Evolutionary conservation across 1,140 invertebrate genomes (phyloP), one percentile per base, ranked within the genome.

Genomic region (Tenebrio molitor): DNA sequence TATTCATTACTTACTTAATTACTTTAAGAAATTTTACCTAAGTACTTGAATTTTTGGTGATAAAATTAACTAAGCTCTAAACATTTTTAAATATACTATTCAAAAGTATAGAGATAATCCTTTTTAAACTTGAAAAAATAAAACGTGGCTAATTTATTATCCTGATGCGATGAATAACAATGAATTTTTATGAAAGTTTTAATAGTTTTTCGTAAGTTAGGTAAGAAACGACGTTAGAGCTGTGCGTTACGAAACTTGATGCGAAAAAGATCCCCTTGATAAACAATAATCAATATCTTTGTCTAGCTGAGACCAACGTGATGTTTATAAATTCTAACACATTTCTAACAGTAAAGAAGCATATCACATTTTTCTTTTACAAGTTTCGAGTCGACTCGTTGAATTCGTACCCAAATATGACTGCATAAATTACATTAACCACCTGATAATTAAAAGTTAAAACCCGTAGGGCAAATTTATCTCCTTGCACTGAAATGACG

Each of bases 231-330:
- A 14, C 46, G 23, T 23, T 50, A 50, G 23, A 58, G 21, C 23
- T 12, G 50, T 58, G 19, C 23, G 50, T 23, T 58, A 15, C 21
- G 50, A 58, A 17, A 58, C 50, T 23, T 58, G 50, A 10, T 23
- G 21, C 12, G 21, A 23, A 58, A 58, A 58, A 58, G 21, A 58
- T 29, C 50, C 50, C 50, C 29, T 58, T 58, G 29, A 58, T 58
- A 58, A 58, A 29, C 21, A 58, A 58, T 58, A 58, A 58, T 58
- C 50, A 17, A 58, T 58, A 58, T 21, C 21, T 21, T 29, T 58
- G 50, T 58, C 50, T 58, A 58, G 50, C 29, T 58, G 50, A 58
- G 50, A 58, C n/a, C 29, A 58, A 58, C 29, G 25, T 58, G 29
- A 58, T 58, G 21, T 58, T 58, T 53, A 19, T 53, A 53, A 19